Evolutionary conservation across 1,140 invertebrate species (phyloP).

Genomic region (Drosophila sturtevanti): DNA sequence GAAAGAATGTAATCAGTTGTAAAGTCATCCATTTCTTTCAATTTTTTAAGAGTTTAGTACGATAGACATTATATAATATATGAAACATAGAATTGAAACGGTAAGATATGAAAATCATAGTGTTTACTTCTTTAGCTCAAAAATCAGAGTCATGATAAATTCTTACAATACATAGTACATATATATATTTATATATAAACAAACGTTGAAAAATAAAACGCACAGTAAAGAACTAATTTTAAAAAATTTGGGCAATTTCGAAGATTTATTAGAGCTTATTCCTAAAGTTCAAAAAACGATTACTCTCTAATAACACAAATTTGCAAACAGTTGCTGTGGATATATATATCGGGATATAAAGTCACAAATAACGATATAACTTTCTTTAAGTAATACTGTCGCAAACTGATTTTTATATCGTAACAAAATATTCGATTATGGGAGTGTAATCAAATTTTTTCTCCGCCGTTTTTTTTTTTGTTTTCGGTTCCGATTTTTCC

Average conservation of each 20-base stretch:
- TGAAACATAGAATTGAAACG: neutral
- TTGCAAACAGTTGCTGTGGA: neutral
- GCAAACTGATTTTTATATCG: no score
- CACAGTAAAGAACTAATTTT: neutral
- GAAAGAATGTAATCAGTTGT: no score
- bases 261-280: neutral
- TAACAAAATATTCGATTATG: neutral
- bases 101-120: no score
- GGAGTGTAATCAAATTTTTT: neutral
- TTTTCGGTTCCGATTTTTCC: neutral
- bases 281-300: neutral
- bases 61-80: neutral
- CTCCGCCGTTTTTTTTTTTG: no score
- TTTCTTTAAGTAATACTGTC: neutral
- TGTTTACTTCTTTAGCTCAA: no score
- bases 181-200: no score
- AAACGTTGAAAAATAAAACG: neutral
- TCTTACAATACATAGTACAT: neutral
- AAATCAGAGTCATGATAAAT: no score
- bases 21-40: neutral
- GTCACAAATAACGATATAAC: neutral
- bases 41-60: neutral
- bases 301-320: constrained; percentile 1
- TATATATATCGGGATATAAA: neutral
- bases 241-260: neutral